Conservation (phyloP, 2,888 invertebrate genomes). For the Drosophila prostipennis region DNA sequence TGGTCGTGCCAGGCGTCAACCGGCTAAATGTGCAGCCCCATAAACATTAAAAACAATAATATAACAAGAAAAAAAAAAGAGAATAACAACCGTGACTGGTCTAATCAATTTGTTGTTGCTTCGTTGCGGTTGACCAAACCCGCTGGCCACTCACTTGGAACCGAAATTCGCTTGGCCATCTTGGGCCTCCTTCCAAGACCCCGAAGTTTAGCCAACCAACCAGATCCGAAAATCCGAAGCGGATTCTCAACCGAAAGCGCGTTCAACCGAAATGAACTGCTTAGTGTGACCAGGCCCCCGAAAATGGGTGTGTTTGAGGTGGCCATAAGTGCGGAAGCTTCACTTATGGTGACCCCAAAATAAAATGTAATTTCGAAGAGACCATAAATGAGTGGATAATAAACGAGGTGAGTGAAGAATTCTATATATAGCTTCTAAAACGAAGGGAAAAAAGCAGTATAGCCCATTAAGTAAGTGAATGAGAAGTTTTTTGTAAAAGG, state of each 20-base stretch:
- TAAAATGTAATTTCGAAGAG: background rate
- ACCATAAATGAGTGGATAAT: background rate
- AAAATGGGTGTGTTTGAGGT: conserved; percentile 14
- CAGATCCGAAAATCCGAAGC: conserved; percentile 4
- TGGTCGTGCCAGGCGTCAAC: conserved; percentile 51
- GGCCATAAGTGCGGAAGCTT: conserved; percentile 13
- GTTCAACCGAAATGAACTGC: conserved; percentile 24
- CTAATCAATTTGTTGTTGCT: conserved; percentile 62
- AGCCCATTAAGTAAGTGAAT: too few species aligned
- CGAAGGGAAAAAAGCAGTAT: too few species aligned
- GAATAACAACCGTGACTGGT: conserved; percentile 30
- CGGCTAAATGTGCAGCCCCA: conserved; percentile 50
- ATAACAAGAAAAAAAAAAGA: background rate
- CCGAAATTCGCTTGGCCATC: conserved; percentile 37
- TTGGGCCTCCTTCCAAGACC: conserved; percentile 40
- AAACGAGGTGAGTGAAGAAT: background rate
- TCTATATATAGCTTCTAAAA: too few species aligned
- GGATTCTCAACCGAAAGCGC: conserved; percentile 25
- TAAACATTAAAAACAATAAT: conserved; percentile 26
- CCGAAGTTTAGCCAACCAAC: conserved; percentile 19
- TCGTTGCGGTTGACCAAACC: conserved; percentile 75
- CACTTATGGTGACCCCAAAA: background rate
- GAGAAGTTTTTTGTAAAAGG: too few species aligned
- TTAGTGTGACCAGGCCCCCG: conserved; percentile 18
- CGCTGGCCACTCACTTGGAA: conserved; percentile 65